Evolutionary conservation across 2,113 vertebrate genomes (phyloP), one percentile per base, ranked within the genome.

Genomic region (Erinaceus europaeus): DNA sequence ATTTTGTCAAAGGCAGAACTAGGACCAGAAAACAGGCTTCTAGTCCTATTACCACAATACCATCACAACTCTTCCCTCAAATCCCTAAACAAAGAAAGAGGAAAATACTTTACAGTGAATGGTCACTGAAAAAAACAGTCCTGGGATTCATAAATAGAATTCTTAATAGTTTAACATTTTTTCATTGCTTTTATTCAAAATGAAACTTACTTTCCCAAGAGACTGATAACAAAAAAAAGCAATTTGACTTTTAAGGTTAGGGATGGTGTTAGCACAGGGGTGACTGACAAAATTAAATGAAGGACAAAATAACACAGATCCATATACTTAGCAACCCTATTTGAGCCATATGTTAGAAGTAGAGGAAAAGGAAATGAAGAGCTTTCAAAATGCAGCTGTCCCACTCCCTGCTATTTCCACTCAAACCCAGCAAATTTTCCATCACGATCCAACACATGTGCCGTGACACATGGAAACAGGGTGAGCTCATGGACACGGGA

Each of bases 361-460:
- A 59, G 29, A 84, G 87, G 87, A 91, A 95, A 89, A 72, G 84
- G 92, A 96, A 94, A 90, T 79, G 67, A 89, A 86, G 81, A 25
- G 87, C 84, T 93, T 73, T 78, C n/a, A 46, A 90, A 88, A 78
- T 46, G 57, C 88, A 95, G 90, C 81, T 89, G 84, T 57, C 85
- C 75, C 81, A 55, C 90, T 90, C 84, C 93, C 92, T 91, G 75
- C 61, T 90, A 27, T 95, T 96, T 94, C 94, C 94, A 95, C 79
- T 88, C 77, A 82, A 89, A 93, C 67, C 42, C 62, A 72, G 62
- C 65, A 85, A 76, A 89, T 94, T 92, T 94, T 79, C 94, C 94
- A 90, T 55, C 74, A 75, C 53, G 44, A 84, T 81, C 80, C 40
- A 85, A 74, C 92, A 90, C 68, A 46, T 75, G 74, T 84, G 69